phyloP scores from a whole-genome alignment of 2,113 vertebrate genomes.

The Urocitellus parryii region DNA sequence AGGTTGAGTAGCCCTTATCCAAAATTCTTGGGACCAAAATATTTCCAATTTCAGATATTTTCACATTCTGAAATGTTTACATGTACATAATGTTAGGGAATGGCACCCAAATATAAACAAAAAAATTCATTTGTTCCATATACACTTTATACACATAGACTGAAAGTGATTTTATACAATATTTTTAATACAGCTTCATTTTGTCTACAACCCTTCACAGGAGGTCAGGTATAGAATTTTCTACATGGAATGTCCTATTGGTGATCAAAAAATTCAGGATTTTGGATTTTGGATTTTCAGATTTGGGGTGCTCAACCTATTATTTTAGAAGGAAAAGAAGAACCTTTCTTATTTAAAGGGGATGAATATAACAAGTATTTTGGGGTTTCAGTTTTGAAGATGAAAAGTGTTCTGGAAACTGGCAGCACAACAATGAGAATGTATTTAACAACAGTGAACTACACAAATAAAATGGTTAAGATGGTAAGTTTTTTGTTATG shows the following conservation, averaged over 20 bases:
- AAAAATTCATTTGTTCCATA: not conserved
- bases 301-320: not conserved
- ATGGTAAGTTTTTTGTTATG: too few relatives aligned
- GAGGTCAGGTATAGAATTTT: not conserved
- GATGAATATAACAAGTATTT: not conserved
- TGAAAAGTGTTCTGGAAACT: not conserved
- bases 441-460: not conserved
- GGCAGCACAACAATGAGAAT: not conserved
- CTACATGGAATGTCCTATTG: not conserved
- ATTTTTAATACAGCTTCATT: not conserved
- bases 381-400: not conserved
- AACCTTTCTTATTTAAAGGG: not conserved
- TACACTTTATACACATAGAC: not conserved
- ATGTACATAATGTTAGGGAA: not conserved
- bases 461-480: not conserved
- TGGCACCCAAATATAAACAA: not conserved
- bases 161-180: not conserved
- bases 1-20: not conserved
- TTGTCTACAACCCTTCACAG: not conserved
- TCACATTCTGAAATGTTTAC: not conserved
- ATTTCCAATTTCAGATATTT: not conserved
- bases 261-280: not conserved
- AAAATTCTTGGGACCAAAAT: not conserved
- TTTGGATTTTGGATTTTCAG: not conserved
- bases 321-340: not conserved